A percentile compares a stretch with the other conserved stretches of the same genome.
Evolutionary conservation across 2,797 vertebrate species (phyloP).

Genomic region (Crenuchus spilurus): DNA sequence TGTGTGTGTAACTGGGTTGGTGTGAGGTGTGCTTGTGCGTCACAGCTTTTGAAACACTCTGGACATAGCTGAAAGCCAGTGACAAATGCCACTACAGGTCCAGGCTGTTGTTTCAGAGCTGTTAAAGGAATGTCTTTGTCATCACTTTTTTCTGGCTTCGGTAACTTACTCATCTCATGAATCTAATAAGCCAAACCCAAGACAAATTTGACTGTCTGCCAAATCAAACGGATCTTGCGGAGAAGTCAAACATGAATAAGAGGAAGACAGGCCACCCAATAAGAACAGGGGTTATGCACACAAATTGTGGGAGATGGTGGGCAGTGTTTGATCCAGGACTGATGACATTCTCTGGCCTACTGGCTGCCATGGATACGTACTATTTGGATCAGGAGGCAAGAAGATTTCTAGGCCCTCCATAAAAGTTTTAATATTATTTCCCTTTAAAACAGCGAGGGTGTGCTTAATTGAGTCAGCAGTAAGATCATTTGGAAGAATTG

Average conservation of each 20-base stretch:
- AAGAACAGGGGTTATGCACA: slow-evolving; percentile 33
- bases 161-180: slow-evolving; percentile 1
- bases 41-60: neutral
- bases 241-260: slow-evolving; percentile 33
- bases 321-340: slow-evolving; percentile 25
- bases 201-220: slow-evolving; percentile 25
- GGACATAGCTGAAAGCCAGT: neutral
- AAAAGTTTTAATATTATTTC: slow-evolving; percentile 29
- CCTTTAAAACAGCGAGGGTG: slow-evolving; percentile 23
- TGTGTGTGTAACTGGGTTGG: neutral
- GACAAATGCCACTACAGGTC: neutral
- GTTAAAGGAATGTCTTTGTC: slow-evolving; percentile 57
- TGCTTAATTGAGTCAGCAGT: slow-evolving; percentile 11
- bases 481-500: neutral
- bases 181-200: slow-evolving; percentile 21
- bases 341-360: neutral
- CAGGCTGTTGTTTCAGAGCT: neutral
- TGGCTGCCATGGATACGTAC: slow-evolving; percentile 19
- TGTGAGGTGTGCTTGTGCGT: slow-evolving; percentile 8
- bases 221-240: slow-evolving; percentile 4
- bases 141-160: slow-evolving; percentile 6
- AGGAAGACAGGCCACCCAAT: slow-evolving; percentile 19
- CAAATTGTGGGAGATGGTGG: slow-evolving; percentile 1
- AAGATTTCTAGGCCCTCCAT: slow-evolving; percentile 11
- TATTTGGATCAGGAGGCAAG: slow-evolving; percentile 45